These are phyloP conservation scores for Sardinella longiceps DNA, from an alignment of 2,797 vertebrate genomes.

Conservation along the genomic window DNA sequence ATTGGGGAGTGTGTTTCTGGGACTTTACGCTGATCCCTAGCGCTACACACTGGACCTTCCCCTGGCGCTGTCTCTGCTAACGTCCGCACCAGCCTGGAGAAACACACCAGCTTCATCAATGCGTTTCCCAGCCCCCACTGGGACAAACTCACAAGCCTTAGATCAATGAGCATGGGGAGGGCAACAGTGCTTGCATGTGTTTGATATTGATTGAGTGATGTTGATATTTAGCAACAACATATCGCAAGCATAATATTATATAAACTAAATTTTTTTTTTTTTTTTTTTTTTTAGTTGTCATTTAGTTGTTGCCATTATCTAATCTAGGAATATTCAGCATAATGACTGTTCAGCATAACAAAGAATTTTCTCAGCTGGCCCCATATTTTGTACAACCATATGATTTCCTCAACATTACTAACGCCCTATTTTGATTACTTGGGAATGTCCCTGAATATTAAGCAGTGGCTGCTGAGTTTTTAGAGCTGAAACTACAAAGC, in stretches of 20 bases:
- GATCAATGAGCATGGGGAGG: background rate
- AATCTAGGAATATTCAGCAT: background rate
- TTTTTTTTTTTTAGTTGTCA: no score
- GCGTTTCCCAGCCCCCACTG: background rate
- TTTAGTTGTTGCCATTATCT: background rate
- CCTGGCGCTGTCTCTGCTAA: background rate
- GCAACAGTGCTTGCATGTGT: no score
- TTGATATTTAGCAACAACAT: no score
- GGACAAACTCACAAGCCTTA: background rate
- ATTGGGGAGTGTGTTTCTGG: constrained; percentile 34
- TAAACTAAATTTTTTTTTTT: no score
- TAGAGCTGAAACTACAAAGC: background rate
- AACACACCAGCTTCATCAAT: background rate
- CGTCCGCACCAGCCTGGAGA: background rate
- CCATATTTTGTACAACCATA: background rate
- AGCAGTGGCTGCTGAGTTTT: background rate
- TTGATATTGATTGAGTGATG: no score
- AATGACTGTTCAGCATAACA: background rate
- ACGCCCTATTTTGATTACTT: no score
- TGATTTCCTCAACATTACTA: background rate
- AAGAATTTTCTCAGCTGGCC: background rate
- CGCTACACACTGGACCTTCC: constrained; percentile 29
- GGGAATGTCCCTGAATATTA: background rate
- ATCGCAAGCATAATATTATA: no score
- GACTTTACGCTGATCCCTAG: constrained; percentile 28